These are phyloP conservation scores for Caenorhabditis drosophilae DNA, from an alignment of 2,888 invertebrate species.

Conservation along the genomic window DNA sequence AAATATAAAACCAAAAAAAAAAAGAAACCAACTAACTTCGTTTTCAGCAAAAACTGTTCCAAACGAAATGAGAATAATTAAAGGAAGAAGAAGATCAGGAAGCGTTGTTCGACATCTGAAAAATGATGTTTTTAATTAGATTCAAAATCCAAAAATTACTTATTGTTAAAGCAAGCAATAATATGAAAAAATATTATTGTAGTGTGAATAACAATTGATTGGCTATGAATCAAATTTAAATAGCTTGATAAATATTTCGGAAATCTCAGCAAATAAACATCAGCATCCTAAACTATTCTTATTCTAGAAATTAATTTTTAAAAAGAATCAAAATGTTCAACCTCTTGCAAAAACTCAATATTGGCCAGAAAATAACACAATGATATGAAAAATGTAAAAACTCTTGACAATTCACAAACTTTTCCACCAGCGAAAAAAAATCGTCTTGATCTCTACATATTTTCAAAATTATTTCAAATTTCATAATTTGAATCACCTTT, in stretches of 20 bases:
- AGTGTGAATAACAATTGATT: slow-evolving; percentile 1
- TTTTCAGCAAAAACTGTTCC: slow-evolving; percentile 7
- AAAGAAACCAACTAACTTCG: no score
- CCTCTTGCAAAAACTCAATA: slow-evolving; percentile 40
- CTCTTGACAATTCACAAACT: slow-evolving; percentile 20
- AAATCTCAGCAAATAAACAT: slow-evolving; percentile 14
- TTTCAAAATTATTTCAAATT: slow-evolving; percentile 1
- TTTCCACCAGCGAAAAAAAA: slow-evolving; percentile 43
- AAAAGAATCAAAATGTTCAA: slow-evolving; percentile 5
- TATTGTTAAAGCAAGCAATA: slow-evolving; percentile 18
- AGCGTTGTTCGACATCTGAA: slow-evolving; percentile 36
- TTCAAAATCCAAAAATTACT: slow-evolving; percentile 3
- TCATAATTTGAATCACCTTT: slow-evolving; percentile 1
- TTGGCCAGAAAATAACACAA: slow-evolving; percentile 24
- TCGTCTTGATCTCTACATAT: slow-evolving; percentile 14
- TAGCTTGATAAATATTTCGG: slow-evolving; percentile 6
- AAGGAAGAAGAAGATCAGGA: slow-evolving; percentile 37
- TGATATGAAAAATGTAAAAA: slow-evolving; percentile 14
- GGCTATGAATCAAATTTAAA: not conserved
- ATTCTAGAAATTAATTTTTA: slow-evolving; percentile 3
- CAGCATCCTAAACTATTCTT: slow-evolving; percentile 5
- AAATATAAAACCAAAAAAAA: no score
- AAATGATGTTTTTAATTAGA: not conserved
- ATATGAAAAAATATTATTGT: slow-evolving; percentile 9
- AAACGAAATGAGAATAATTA: slow-evolving; percentile 12